These are phyloP conservation scores for Labroides dimidiatus DNA, from an alignment of 2,797 vertebrate genomes.

Conservation along the genomic window DNA sequence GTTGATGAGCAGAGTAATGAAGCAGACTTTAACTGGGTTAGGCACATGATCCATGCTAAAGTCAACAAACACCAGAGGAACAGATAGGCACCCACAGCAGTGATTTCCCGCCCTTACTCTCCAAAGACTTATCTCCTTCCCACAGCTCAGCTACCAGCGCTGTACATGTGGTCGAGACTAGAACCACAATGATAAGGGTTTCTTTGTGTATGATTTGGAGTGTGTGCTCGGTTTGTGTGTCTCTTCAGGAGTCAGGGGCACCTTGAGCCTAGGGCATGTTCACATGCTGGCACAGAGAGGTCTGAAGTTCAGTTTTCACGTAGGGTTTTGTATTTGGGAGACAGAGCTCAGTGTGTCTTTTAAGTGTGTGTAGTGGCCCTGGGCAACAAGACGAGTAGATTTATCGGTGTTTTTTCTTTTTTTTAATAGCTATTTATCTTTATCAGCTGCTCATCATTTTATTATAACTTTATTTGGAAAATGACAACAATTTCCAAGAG, in stretches of 20 bases:
- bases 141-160: conserved; percentile 35
- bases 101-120: conserved; percentile 47
- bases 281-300: conserved; percentile 32
- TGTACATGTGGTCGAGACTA: conserved; percentile 55
- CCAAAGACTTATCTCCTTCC: conserved; percentile 56
- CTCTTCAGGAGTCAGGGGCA: conserved; percentile 44
- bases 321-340: conserved; percentile 13
- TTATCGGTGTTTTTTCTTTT: conserved; percentile 15
- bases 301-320: conserved; percentile 30
- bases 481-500: background rate
- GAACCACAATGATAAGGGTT: conserved; percentile 67
- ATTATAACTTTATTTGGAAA: background rate
- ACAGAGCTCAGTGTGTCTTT: too few species aligned
- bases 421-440: background rate
- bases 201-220: conserved; percentile 51
- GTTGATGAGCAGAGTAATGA: background rate
- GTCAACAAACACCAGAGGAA: conserved; percentile 44
- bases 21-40: conserved; percentile 21
- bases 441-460: background rate
- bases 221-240: conserved; percentile 21
- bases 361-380: too few species aligned
- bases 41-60: conserved; percentile 50
- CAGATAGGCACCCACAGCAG: conserved; percentile 42
- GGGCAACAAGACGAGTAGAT: background rate
- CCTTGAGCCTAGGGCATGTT: conserved; percentile 49